phyloP scores from a whole-genome alignment of 1,140 invertebrate genomes.

The Euwallacea similis region DNA sequence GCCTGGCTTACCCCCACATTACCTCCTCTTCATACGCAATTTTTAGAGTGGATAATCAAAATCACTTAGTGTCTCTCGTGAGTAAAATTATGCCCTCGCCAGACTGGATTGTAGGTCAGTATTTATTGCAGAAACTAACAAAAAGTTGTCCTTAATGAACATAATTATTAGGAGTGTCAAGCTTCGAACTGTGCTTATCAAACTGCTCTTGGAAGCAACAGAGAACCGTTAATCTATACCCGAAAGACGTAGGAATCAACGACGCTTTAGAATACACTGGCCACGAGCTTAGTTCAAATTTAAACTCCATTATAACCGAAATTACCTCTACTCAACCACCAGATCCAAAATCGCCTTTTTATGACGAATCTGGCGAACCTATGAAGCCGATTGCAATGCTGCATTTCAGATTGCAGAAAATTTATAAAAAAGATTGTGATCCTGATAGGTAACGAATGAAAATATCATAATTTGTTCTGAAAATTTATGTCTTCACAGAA shows the following conservation, averaged over 20 bases:
- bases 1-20: constrained; percentile 90
- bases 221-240: constrained; percentile 86
- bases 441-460: constrained; percentile 7
- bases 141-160: not conserved
- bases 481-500: constrained; percentile 5
- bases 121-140: not conserved
- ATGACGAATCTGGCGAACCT: constrained; percentile 72
- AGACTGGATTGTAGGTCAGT: constrained; percentile 89
- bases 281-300: constrained; percentile 45
- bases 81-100: constrained; percentile 95
- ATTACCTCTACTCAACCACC: constrained; percentile 83
- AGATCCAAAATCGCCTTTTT: constrained; percentile 89
- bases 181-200: constrained; percentile 83
- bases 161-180: constrained; percentile 68
- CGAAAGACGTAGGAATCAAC: constrained; percentile 96
- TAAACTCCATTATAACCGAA: constrained; percentile 65
- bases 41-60: constrained; percentile 86
- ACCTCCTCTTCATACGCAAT: constrained; percentile 90
- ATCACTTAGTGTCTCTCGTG: constrained; percentile 92
- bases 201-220: constrained; percentile 92
- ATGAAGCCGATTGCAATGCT: constrained; percentile 91
- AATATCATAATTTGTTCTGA: too few relatives aligned
- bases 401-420: constrained; percentile 74
- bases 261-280: constrained; percentile 90
- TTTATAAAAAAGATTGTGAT: constrained; percentile 85